Evolutionary conservation across 2,888 invertebrate genomes (phyloP), one percentile per base, ranked within the genome.

Genomic region (Carabus problematicus): DNA sequence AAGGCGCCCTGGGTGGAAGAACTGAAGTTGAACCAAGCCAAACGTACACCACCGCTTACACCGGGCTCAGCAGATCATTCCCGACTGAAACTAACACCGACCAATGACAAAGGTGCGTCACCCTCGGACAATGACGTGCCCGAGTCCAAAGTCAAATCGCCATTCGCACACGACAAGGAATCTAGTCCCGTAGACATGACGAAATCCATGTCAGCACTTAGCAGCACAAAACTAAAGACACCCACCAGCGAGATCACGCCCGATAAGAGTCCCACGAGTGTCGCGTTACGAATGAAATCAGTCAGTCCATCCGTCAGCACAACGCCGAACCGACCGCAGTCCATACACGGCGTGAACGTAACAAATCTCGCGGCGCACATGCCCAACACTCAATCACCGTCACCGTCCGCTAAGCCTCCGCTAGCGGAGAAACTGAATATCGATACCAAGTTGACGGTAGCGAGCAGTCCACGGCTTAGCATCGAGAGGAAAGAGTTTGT

Each of bases 1-100:
- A 87, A 86, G 76, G 90, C 89, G 56, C 92, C 93, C 0, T 93
- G 92, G 92, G 89, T 93, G 86, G 90, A 87, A 73, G 93, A 93
- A 78, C 85, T 93, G 73, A 92, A 92, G 77, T 85, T 91, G 72
- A 92, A 90, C 76, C 93, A 93, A 79, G 88, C 88, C 1, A 88
- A 87, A 81, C 86, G 89, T 76, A 87, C 87, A 16, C 85, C 85
- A 0, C 79, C 80, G 29, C 29, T 29, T 52, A 79, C 83, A 77
- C 73, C 84, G 75, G 71, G 77, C 73, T 18, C 79, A 75, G 60
- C 79, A 70, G 75, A 77, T 69, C 73, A 75, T 54, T 39, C 61
- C 52, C 42, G 61, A 29, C 11, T 72, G 72, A 59, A 64, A 39
- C 70, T 76, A 18, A 74, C 77, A 4, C 75, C 75, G 3, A 70